A percentile compares a stretch with the other conserved stretches of the same genome.
phyloP scores from a whole-genome alignment of 2,888 invertebrate genomes.

The Coenonympha arcania region DNA sequence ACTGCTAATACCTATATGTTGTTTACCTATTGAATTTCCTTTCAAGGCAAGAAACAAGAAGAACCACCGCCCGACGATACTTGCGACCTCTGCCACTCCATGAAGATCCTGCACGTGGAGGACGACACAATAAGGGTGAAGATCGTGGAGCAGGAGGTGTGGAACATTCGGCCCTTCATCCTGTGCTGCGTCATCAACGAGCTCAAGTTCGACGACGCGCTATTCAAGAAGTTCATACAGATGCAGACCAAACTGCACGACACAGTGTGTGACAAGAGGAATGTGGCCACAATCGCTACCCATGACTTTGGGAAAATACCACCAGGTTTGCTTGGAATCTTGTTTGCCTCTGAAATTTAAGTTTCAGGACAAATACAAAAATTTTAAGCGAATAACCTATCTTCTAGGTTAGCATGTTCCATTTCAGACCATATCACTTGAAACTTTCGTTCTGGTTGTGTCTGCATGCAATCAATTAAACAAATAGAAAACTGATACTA shows the following conservation, averaged over 20 bases:
- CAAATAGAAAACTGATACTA: no score
- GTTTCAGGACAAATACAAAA: no score
- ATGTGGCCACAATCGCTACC: slow-evolving; percentile 86
- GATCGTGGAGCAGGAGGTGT: slow-evolving; percentile 72
- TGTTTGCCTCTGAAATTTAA: no score
- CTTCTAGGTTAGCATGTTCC: no score
- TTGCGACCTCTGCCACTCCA: slow-evolving; percentile 51
- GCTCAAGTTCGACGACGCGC: slow-evolving; percentile 75
- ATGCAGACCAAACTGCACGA: slow-evolving; percentile 85
- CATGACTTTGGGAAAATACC: slow-evolving; percentile 81
- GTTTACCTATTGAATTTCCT: no score
- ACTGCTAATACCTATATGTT: no score
- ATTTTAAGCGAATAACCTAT: no score
- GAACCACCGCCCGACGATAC: slow-evolving; percentile 46
- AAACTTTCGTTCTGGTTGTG: no score
- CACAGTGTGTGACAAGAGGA: slow-evolving; percentile 83
- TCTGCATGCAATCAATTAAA: no score
- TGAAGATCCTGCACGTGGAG: slow-evolving; percentile 64
- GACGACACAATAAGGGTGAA: slow-evolving; percentile 68
- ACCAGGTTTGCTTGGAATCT: slow-evolving; percentile 52
- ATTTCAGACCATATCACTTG: no score
- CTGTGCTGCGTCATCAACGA: slow-evolving; percentile 81
- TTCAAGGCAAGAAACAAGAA: slow-evolving; percentile 50
- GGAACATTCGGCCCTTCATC: slow-evolving; percentile 79
- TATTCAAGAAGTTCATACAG: slow-evolving; percentile 84